These are phyloP conservation scores for Typhlichthys eigenmanni DNA, from an alignment of 2,797 vertebrate species.

Conservation along the genomic window DNA sequence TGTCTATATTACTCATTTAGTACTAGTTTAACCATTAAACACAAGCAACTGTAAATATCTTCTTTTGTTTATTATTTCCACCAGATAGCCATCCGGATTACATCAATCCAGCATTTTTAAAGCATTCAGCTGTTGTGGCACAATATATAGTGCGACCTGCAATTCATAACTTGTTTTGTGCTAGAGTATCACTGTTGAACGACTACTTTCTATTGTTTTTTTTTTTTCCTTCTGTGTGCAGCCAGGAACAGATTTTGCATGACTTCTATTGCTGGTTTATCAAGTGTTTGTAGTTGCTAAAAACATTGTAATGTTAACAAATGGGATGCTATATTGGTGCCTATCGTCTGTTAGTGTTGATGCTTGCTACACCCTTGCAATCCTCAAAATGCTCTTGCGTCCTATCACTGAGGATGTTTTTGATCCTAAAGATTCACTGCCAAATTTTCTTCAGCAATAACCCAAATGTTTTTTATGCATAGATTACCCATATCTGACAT, in stretches of 20 bases:
- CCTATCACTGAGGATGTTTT: constrained; percentile 10
- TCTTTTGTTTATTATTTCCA: not conserved
- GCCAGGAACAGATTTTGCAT: constrained; percentile 72
- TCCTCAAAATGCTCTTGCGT: constrained; percentile 25
- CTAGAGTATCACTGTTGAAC: constrained; percentile 71
- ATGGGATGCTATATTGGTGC: constrained; percentile 57
- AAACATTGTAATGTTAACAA: constrained; percentile 45
- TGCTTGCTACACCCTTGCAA: constrained; percentile 38
- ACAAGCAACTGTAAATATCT: not conserved
- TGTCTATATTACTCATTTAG: too few species aligned
- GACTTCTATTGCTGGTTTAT: constrained; percentile 66
- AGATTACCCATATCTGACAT: constrained; percentile 17
- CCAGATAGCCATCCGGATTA: constrained; percentile 54
- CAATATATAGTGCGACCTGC: constrained; percentile 64
- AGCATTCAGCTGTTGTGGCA: constrained; percentile 57
- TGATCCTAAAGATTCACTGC: constrained; percentile 33
- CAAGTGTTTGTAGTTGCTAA: constrained; percentile 54
- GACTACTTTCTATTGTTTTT: constrained; percentile 45
- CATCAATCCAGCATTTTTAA: constrained; percentile 48
- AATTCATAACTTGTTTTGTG: constrained; percentile 60
- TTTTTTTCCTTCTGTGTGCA: constrained; percentile 59
- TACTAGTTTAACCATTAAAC: too few species aligned
- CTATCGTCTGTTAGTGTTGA: constrained; percentile 33
- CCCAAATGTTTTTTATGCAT: constrained; percentile 16
- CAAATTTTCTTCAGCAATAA: constrained; percentile 14